Evolutionary conservation across 2,888 invertebrate species (phyloP).

Genomic region (Myathropa florea): DNA sequence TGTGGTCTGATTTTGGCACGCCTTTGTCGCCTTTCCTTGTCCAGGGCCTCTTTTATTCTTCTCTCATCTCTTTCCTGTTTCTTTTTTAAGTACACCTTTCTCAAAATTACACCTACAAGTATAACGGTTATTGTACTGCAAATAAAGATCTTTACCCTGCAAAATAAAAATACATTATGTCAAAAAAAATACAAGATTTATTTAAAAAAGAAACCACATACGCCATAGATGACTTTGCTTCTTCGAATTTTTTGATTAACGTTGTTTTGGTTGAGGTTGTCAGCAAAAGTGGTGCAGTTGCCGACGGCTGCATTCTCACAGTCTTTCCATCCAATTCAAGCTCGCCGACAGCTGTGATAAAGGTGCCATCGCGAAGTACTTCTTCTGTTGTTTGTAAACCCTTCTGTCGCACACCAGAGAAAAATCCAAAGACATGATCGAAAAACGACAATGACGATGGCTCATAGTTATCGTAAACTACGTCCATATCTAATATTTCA

Average conservation of each 20-base stretch:
- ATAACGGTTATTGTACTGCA: conserved; percentile 83
- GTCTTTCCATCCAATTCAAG: conserved; percentile 85
- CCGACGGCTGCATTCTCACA: conserved; percentile 88
- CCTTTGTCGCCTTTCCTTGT: conserved; percentile 85
- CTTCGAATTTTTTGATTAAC: conserved; percentile 87
- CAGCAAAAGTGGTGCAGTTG: conserved; percentile 88
- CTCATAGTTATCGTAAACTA: conserved; percentile 90
- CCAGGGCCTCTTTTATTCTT: conserved; percentile 84
- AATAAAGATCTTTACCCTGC: conserved; percentile 82
- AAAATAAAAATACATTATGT: conserved; percentile 56
- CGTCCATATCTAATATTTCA: conserved; percentile 88
- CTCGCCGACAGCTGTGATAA: conserved; percentile 91
- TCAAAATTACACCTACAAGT: conserved; percentile 82
- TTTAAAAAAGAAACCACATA: conserved; percentile 75
- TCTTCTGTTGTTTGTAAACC: conserved; percentile 94
- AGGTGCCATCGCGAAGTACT: conserved; percentile 90
- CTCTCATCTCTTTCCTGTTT: conserved; percentile 83
- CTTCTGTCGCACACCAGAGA: conserved; percentile 90
- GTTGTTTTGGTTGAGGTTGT: conserved; percentile 90
- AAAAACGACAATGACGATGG: conserved; percentile 88
- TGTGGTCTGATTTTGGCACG: conserved; percentile 84
- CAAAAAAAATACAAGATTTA: neutral
- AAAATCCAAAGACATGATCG: conserved; percentile 92
- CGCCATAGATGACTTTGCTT: conserved; percentile 87
- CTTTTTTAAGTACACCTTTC: conserved; percentile 82